These are phyloP conservation scores for Platycnemis pennipes DNA, from an alignment of 2,888 invertebrate species.

Conservation along the genomic window DNA sequence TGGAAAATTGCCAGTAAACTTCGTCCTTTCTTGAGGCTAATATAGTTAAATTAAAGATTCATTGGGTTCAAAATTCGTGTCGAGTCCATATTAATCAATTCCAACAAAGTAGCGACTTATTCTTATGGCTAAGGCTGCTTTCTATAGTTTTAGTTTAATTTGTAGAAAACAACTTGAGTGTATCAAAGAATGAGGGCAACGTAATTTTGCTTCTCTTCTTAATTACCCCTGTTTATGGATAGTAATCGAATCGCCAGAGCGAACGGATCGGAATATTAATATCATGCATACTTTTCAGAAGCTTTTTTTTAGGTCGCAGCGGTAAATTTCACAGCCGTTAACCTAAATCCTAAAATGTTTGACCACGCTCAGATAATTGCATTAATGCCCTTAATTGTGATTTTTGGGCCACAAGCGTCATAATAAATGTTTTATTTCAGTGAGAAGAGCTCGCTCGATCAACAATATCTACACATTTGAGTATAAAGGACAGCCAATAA, in stretches of 20 bases:
- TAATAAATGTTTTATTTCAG: neutral
- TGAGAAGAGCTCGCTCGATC: neutral
- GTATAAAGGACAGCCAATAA: neutral
- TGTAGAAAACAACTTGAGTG: neutral
- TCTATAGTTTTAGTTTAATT: neutral
- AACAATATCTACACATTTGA: neutral
- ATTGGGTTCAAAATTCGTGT: no score
- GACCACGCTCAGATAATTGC: neutral
- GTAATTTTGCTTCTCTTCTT: constrained; percentile 2
- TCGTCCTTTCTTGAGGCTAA: no score
- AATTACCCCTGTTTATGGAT: neutral
- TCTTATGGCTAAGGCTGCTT: neutral
- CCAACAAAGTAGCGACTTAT: neutral
- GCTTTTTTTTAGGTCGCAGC: neutral
- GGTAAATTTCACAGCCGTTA: neutral
- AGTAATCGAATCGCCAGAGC: neutral
- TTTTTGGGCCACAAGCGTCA: neutral
- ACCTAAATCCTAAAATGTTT: neutral
- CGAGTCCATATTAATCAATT: no score
- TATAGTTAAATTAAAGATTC: no score
- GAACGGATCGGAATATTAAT: constrained; percentile 19
- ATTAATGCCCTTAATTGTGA: neutral
- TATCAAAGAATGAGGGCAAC: neutral
- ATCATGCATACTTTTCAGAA: neutral
- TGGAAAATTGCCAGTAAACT: no score